Percentiles rank a stretch among this genome's conserved stretches.
Conservation (phyloP, 1,140 invertebrate genomes). For the Cotesia vestalis region DNA sequence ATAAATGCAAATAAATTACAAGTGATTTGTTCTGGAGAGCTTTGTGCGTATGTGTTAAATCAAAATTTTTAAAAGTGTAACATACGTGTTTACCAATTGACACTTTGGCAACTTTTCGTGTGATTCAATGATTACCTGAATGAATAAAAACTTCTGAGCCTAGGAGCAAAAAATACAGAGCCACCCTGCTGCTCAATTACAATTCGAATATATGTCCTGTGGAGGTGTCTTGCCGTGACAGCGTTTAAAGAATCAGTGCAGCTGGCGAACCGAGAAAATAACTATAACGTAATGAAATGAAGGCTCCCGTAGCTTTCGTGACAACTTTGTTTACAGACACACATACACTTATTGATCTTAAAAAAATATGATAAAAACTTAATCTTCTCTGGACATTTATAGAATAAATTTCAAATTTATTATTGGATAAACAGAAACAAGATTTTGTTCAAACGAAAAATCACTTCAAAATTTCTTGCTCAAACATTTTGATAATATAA, state of each 20-base stretch:
- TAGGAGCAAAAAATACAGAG: not conserved
- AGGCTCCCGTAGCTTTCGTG: not conserved
- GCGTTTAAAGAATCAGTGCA: slow-evolving; percentile 40
- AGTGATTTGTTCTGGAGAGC: no score
- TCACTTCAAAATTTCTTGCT: no score
- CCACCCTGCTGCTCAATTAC: slow-evolving; percentile 44
- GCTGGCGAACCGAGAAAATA: slow-evolving; percentile 29
- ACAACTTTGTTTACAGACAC: not conserved
- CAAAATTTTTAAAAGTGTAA: not conserved
- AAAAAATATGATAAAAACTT: no score
- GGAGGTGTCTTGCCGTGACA: slow-evolving; percentile 37
- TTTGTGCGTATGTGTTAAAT: no score
- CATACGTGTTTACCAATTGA: slow-evolving; percentile 1
- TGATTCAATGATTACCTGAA: slow-evolving; percentile 10
- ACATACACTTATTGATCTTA: no score
- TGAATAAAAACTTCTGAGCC: not conserved
- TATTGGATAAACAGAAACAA: no score
- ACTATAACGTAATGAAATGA: slow-evolving; percentile 48
- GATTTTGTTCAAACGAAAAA: no score
- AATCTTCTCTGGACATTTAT: no score
- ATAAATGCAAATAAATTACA: no score
- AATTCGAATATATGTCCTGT: slow-evolving; percentile 46
- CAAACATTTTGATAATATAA: no score
- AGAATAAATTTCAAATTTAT: no score
- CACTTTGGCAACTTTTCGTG: not conserved